phyloP scores from a whole-genome alignment of 2,797 vertebrate genomes.

The Gadopsis marmoratus region DNA sequence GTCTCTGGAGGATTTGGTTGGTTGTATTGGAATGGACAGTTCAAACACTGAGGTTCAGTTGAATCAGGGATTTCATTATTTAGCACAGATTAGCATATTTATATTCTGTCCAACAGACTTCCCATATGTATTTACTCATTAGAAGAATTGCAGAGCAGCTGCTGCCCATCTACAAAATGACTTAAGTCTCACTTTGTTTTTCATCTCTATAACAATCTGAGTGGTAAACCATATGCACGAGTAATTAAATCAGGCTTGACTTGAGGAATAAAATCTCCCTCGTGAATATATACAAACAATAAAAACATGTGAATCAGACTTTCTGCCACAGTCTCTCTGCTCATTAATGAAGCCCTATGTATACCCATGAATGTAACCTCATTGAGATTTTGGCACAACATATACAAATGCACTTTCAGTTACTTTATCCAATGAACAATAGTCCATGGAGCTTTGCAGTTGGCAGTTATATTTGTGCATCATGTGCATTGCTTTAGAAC shows the following conservation, averaged over 20 bases:
- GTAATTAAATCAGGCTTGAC: constrained; percentile 11
- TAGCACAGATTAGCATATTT: constrained; percentile 20
- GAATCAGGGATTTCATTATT: constrained; percentile 1
- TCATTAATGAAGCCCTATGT: not conserved
- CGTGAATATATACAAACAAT: constrained; percentile 2
- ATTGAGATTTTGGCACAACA: not conserved
- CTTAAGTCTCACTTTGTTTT: constrained; percentile 11
- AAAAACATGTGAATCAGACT: constrained; percentile 10
- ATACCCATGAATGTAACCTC: not conserved
- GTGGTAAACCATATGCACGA: not conserved
- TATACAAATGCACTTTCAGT: not conserved
- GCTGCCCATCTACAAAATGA: constrained; percentile 11
- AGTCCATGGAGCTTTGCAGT: not conserved
- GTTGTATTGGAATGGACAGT: not conserved
- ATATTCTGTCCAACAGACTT: not conserved
- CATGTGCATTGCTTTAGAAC: not conserved
- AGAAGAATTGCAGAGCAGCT: not conserved
- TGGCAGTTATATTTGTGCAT: not conserved
- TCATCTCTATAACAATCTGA: not conserved
- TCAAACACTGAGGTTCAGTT: constrained; percentile 2
- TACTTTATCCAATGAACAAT: not conserved
- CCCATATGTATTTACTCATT: constrained; percentile 10
- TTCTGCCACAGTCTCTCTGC: not conserved
- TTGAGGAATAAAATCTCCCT: not conserved
- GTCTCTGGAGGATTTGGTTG: constrained; percentile 15